Conservation (phyloP, 2,113 vertebrate genomes). For the Pterocles burchelli region DNA sequence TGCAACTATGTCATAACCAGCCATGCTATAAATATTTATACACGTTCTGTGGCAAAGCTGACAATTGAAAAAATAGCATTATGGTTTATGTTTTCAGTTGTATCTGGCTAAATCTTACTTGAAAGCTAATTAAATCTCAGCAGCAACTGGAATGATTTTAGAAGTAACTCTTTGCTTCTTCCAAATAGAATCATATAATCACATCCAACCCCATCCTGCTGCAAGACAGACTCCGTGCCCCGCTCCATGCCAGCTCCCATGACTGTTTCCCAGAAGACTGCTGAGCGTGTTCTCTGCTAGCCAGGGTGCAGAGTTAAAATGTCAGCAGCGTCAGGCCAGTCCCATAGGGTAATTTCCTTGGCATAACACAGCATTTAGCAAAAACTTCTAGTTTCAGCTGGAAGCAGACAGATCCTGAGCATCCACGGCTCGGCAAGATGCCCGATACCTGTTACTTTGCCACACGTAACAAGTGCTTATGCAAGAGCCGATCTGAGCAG, state of each 20-base stretch:
- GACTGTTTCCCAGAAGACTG: background rate
- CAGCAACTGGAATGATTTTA: background rate
- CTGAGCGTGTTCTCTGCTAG: background rate
- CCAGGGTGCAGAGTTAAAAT: background rate
- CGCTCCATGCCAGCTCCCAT: background rate
- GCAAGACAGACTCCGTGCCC: background rate
- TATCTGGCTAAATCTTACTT: background rate
- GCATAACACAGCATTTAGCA: background rate
- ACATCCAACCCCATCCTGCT: background rate
- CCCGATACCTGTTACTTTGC: background rate
- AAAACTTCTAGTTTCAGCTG: background rate
- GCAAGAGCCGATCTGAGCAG: background rate
- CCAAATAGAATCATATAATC: background rate
- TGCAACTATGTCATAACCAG: background rate
- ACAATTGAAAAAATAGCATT: background rate
- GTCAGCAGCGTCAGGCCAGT: background rate
- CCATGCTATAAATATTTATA: background rate
- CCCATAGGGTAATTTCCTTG: background rate
- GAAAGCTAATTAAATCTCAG: background rate
- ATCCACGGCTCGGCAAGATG: background rate
- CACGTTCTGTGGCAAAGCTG: background rate
- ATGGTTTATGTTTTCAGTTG: background rate
- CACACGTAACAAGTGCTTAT: fast-evolving
- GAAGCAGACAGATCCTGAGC: background rate
- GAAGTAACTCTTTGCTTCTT: background rate